Base-by-base conservation (phyloP, 2,888 invertebrate genomes). In the Scaptomyza cyrtandrae region DNA sequence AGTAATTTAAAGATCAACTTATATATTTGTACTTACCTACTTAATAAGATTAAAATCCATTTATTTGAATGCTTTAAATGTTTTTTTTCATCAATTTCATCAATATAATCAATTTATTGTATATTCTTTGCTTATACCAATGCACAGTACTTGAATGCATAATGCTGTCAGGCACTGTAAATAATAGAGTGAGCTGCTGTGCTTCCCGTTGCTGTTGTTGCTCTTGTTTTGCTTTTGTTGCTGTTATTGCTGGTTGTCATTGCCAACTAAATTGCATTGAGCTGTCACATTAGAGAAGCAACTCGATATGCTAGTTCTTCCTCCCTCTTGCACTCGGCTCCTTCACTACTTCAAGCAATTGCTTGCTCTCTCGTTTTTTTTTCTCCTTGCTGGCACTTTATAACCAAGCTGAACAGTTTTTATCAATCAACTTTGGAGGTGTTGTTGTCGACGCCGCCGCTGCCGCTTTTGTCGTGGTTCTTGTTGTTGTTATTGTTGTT, bases 201-300 rank as follows among this genome's bases (percentile, higher is more conserved):
- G 50, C 62, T 79, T 73, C 58, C 61, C 81, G 82, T 50, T 78
- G 62, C 44, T 64, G 63, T 31, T 46, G 53, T 46, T 70, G 58
- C 60, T 75, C 65, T 56, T 71, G 66, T 67, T 75, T 52, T 43
- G 41, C 16, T 41, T 10, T 41, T 53, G 31, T 58, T 71, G 63
- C 45, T 71, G 57, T 56, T 79, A 56, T 59, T 73, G 52, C 58
- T 75, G 52, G 78, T 64, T 77, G 84, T 78, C 89, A 80, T 78
- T 87, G 85, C 82, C 82, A 85, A 85, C 86, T 73, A 87, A 89
- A 89, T 87, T 86, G 86, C 88, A 86, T 86, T 86, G 86, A 87
- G 88, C 89, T 86, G 86, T 89, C 86, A 89, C 89, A 89, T 89
- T 88, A 87, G 86, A 84, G 87, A 67, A 87, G 85, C 88, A 85